A percentile compares a stretch with the other conserved stretches of the same genome.
phyloP scores from a whole-genome alignment of 2,888 invertebrate species.

The Frankliniella fusca region DNA sequence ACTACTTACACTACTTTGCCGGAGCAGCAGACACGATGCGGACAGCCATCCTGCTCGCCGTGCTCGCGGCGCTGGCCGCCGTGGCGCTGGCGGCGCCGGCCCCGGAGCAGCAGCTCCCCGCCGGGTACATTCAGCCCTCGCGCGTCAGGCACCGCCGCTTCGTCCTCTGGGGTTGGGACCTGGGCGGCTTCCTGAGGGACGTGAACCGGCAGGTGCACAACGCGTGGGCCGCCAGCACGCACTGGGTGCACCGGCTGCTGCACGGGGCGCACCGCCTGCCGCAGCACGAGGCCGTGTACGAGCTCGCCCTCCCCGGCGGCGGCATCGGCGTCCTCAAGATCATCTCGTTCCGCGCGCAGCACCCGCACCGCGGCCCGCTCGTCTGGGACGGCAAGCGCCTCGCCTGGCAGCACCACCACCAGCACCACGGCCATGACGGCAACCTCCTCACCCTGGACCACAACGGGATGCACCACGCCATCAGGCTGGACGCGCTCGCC shows the following conservation, averaged over 20 bases:
- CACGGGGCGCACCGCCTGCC: not conserved
- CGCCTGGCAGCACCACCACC: not conserved
- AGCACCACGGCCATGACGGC: not conserved
- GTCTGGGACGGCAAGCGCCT: not conserved
- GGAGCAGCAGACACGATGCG: not conserved
- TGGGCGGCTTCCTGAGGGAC: not conserved
- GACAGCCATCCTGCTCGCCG: not conserved
- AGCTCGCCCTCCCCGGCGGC: not conserved
- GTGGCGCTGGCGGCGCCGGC: not conserved
- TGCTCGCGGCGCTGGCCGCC: constrained; percentile 2
- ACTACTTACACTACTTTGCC: no score
- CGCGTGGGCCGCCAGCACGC: not conserved
- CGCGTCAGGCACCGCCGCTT: not conserved
- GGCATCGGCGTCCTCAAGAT: not conserved
- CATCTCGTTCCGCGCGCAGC: not conserved
- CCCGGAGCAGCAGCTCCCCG: not conserved
- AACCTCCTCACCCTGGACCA: not conserved
- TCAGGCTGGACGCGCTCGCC: not conserved
- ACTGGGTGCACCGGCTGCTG: not conserved
- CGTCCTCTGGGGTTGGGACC: not conserved
- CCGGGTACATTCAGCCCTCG: not conserved
- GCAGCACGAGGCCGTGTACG: not conserved
- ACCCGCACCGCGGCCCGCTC: not conserved
- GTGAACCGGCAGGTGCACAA: not conserved
- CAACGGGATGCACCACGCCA: not conserved